A percentile compares a stretch with the other conserved stretches of the same genome.
Evolutionary conservation across 1,140 invertebrate genomes (phyloP).

Genomic region (Muscidifurax raptorellus): DNA sequence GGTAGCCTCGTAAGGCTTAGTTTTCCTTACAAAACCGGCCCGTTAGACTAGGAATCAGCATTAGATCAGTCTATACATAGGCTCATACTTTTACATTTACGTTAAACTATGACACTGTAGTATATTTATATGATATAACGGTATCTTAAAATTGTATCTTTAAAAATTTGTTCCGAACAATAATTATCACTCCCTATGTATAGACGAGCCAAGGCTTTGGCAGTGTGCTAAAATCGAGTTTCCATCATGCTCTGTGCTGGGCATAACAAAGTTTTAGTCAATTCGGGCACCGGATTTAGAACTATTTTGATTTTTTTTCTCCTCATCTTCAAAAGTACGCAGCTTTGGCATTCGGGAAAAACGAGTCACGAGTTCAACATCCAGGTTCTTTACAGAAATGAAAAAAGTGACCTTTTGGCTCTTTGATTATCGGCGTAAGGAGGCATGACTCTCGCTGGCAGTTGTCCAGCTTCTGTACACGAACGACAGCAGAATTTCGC

Average conservation of each 20-base stretch:
- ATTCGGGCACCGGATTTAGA: slow-evolving; percentile 8
- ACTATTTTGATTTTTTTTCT: slow-evolving; percentile 22
- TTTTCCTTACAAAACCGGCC: slow-evolving; percentile 61
- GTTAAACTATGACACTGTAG: slow-evolving; percentile 17
- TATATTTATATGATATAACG: slow-evolving; percentile 6
- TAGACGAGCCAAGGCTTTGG: slow-evolving; percentile 76
- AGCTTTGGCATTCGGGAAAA: slow-evolving; percentile 36
- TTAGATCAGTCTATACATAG: slow-evolving; percentile 64
- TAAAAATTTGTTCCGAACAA: slow-evolving; percentile 21
- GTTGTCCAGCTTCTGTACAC: slow-evolving; percentile 88
- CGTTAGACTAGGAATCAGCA: slow-evolving; percentile 73
- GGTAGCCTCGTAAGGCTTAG: slow-evolving; percentile 40
- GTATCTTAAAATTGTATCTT: slow-evolving; percentile 24
- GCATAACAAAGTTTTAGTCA: slow-evolving; percentile 54
- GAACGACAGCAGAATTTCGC: slow-evolving; percentile 95
- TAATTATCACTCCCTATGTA: slow-evolving; percentile 33
- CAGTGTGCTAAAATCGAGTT: slow-evolving; percentile 73
- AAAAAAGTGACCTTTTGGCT: slow-evolving; percentile 64
- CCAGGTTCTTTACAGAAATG: slow-evolving; percentile 52
- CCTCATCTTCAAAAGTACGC: neutral
- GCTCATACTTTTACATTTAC: slow-evolving; percentile 12
- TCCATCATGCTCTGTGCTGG: slow-evolving; percentile 58
- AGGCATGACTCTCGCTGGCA: slow-evolving; percentile 74
- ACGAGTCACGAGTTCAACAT: slow-evolving; percentile 23
- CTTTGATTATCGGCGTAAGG: slow-evolving; percentile 49